Percentiles rank a stretch among this genome's conserved stretches.
phyloP scores from a whole-genome alignment of 2,113 vertebrate species.

The Hipposideros armiger region DNA sequence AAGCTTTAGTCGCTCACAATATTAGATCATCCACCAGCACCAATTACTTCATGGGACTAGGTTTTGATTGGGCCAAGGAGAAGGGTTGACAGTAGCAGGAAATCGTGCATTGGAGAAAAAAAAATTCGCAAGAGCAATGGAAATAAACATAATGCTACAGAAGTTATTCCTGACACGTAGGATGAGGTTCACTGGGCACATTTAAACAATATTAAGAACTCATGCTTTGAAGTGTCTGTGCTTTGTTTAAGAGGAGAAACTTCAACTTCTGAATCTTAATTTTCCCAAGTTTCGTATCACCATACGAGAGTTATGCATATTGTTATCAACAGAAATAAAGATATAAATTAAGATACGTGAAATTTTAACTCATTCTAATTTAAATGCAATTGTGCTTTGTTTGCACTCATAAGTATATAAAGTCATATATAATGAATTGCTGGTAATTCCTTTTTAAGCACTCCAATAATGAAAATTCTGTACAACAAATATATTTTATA shows the following conservation, averaged over 20 bases:
- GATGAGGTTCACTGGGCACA: background rate
- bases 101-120: background rate
- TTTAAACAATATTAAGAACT: background rate
- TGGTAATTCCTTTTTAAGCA: background rate
- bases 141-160: constrained; percentile 53
- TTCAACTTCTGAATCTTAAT: background rate
- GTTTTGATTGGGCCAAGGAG: constrained; percentile 32
- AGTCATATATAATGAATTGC: background rate
- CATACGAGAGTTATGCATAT: background rate
- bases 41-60: constrained; percentile 2
- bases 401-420: constrained; percentile 21
- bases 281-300: background rate
- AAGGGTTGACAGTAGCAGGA: constrained; percentile 33
- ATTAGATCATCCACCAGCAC: background rate
- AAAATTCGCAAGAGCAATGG: background rate
- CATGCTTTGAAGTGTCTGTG: background rate
- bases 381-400: background rate
- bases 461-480: background rate
- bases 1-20: background rate
- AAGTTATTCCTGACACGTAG: background rate
- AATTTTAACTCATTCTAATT: background rate
- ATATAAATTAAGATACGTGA: background rate
- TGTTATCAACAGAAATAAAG: background rate
- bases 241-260: background rate
- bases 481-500: background rate